Evolutionary conservation across 92 coral and sea anemone genomes (phyloP).

Genomic region (Palythoa caribaeorum): DNA sequence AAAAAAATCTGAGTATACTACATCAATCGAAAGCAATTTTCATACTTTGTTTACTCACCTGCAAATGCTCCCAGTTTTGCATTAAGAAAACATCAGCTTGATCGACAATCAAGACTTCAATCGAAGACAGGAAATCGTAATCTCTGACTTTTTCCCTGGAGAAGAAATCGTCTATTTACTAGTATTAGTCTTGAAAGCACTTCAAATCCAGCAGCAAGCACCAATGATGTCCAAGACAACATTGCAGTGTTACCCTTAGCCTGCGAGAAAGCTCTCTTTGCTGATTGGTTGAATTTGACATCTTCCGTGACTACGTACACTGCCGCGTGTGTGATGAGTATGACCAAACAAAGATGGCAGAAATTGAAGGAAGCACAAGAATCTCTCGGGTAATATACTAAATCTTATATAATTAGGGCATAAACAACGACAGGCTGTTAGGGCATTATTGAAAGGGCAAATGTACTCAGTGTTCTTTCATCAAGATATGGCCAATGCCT

Average conservation of each 20-base stretch:
- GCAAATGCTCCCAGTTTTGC: constrained; percentile 99
- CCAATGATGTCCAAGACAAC: neutral
- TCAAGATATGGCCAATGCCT: no score
- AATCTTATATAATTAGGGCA: no score
- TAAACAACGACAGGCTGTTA: no score
- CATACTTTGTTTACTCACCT: constrained; percentile 54
- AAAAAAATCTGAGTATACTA: neutral
- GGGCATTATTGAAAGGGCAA: no score
- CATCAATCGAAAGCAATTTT: neutral
- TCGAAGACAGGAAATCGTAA: constrained; percentile 92
- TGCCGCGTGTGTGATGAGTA: no score
- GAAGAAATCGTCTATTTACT: neutral
- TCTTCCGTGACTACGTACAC: no score
- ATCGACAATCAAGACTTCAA: constrained; percentile 89
- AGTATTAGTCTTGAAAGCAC: neutral
- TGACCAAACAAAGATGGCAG: no score
- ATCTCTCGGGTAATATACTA: no score
- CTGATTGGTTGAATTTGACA: no score
- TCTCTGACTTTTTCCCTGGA: constrained; percentile 88
- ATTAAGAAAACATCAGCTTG: constrained; percentile 96
- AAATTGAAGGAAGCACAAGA: no score
- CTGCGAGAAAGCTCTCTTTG: no score
- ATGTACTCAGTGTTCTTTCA: no score
- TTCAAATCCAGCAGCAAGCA: neutral
- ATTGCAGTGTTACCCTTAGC: neutral